A percentile compares a stretch with the other conserved stretches of the same genome.
phyloP scores from a whole-genome alignment of 2,888 invertebrate genomes.

The Phyto melanocephala region DNA sequence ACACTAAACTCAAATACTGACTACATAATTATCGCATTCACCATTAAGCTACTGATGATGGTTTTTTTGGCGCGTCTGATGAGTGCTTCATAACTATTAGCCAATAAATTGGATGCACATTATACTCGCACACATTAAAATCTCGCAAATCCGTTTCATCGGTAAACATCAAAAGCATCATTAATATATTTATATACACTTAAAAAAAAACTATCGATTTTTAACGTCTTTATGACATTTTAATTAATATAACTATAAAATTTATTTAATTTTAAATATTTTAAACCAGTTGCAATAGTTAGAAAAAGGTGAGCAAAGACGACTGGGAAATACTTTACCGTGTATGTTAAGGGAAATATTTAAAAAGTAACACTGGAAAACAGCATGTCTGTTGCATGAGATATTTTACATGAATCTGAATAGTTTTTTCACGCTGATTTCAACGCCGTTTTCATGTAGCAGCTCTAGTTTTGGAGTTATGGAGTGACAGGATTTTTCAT shows the following conservation, averaged over 20 bases:
- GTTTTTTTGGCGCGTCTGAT: neutral
- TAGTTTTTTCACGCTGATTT: no score
- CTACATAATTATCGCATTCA: constrained; percentile 4
- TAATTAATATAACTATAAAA: constrained; percentile 40
- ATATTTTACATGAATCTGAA: no score
- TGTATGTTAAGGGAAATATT: no score
- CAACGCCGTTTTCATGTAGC: no score
- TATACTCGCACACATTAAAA: neutral
- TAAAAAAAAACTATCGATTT: constrained; percentile 23
- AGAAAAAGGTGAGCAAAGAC: neutral
- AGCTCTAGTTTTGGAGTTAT: no score
- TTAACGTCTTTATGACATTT: constrained; percentile 28
- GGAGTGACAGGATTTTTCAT: no score
- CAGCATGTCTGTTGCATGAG: no score
- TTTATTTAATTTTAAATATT: constrained; percentile 36
- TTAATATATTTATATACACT: no score
- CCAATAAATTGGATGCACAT: constrained; percentile 7
- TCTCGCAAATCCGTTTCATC: neutral
- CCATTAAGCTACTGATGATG: constrained; percentile 19
- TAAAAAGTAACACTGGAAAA: no score
- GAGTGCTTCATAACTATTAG: neutral
- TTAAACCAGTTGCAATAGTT: neutral
- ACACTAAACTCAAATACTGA: no score
- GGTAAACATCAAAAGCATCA: constrained; percentile 3
- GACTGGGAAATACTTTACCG: neutral